Base-by-base conservation (phyloP, 2,888 invertebrate species). In the Hetaerina titia region DNA sequence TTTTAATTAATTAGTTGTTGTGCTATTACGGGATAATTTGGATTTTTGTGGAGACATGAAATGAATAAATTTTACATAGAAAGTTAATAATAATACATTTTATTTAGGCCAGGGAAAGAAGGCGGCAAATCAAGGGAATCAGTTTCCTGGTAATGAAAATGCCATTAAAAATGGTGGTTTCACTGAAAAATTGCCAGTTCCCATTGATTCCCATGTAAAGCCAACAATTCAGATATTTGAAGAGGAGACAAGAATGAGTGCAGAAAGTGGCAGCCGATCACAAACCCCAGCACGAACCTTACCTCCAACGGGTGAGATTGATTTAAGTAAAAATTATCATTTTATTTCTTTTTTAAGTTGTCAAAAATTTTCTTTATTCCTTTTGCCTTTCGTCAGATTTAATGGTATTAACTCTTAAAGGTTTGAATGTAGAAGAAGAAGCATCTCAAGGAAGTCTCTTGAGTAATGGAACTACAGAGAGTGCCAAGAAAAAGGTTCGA, bases 391-490 rank as follows among this genome's bases (percentile, higher is more conserved):
- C 4, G 7, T 31, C 9, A 9, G 6, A 19, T 89, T 22, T 17
- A 1, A 45, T 90, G 90, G 95, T 95, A 92, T 95, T 17, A 17
- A 81, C 58, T 15, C 58, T n/a, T 94, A 90, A 60, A 95, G 95
- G 31, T 88, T 87, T 69, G 45, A 96, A 96, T 95, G 56, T 45
- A 7, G 92, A 92, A 69, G 92, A 92, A 56, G 98, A 98, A 96
- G 98, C 98, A 96, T 98, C 98, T 9, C 98, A 98, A 96, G 98
- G 98, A 96, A 98, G 98, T n/a, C 97, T 98, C 60, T 97, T 98
- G 96, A 98, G 98, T 96, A 96, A 98, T 57, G 97, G 97, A 1
- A 98, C 98, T 2, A 98, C 98, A 92, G 98, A 98, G 96, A 98
- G 97, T 95, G 94, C 95, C 0, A 96, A 96, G 95, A 97, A 97